These are phyloP conservation scores for Pygmarrhopalites habei DNA, from an alignment of 1,140 invertebrate species.

Conservation along the genomic window DNA sequence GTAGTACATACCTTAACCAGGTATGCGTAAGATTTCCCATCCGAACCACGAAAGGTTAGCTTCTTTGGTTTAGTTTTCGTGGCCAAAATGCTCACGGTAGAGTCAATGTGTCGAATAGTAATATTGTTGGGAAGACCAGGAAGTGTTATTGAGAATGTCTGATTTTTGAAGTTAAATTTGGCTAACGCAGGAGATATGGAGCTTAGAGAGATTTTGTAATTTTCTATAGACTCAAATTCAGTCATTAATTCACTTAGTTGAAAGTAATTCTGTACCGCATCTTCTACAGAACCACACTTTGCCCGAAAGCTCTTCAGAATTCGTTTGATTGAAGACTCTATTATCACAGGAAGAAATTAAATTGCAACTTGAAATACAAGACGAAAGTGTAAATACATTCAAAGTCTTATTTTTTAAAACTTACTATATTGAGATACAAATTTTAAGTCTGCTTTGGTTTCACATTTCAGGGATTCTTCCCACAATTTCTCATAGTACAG, in stretches of 20 bases:
- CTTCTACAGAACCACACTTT: not conserved
- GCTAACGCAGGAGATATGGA: slow-evolving; percentile 20
- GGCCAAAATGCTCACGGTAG: slow-evolving; percentile 4
- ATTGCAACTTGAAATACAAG: not conserved
- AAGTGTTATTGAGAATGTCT: not conserved
- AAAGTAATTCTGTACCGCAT: not conserved
- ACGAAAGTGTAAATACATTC: not conserved
- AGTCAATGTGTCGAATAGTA: slow-evolving; percentile 10
- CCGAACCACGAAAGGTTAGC: slow-evolving; percentile 19
- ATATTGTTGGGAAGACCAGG: slow-evolving; percentile 24
- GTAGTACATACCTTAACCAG: too few species aligned
- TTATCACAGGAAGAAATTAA: not conserved
- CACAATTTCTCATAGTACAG: slow-evolving; percentile 9
- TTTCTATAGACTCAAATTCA: not conserved
- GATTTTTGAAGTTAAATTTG: slow-evolving; percentile 14
- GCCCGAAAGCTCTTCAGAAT: not conserved
- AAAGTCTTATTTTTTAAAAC: not conserved
- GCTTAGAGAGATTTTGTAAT: not conserved
- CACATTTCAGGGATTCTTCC: slow-evolving; percentile 7
- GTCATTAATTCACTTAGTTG: not conserved
- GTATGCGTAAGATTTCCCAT: slow-evolving; percentile 49
- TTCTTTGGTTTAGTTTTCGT: slow-evolving; percentile 37
- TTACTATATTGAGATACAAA: slow-evolving; percentile 11
- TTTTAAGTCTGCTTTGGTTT: slow-evolving; percentile 15
- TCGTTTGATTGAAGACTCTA: not conserved